Percentiles rank a stretch among this genome's conserved stretches.
phyloP scores from a whole-genome alignment of 2,888 invertebrate genomes.

The Temnothorax unifasciatus region DNA sequence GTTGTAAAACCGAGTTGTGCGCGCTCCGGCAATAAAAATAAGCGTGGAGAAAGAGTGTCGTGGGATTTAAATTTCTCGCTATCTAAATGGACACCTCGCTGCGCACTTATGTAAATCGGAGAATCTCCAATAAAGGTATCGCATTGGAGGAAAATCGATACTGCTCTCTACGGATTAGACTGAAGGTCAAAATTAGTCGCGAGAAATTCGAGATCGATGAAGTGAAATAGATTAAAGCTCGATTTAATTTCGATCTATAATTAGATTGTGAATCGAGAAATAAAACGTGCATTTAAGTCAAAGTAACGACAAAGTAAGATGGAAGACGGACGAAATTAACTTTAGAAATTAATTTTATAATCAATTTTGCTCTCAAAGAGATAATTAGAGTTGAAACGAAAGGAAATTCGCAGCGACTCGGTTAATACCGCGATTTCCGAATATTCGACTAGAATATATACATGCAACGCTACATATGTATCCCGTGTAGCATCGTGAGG shows the following conservation, averaged over 20 bases:
- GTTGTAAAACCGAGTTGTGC: conserved; percentile 40
- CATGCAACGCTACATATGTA: neutral
- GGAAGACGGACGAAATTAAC: conserved; percentile 8
- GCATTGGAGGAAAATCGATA: neutral
- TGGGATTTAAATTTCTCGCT: conserved; percentile 41
- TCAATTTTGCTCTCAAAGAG: neutral
- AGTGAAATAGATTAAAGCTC: neutral
- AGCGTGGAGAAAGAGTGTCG: conserved; percentile 25
- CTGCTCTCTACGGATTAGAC: neutral
- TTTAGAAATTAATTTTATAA: conserved; percentile 17
- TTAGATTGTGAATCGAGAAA: conserved; percentile 3
- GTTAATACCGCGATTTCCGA: neutral
- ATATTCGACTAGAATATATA: neutral
- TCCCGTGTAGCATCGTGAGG: neutral
- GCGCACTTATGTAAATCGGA: neutral
- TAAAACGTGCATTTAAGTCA: conserved; percentile 6
- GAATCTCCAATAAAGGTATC: conserved; percentile 3
- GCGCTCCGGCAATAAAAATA: conserved; percentile 37
- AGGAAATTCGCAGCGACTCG: neutral
- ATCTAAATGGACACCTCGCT: conserved; percentile 41
- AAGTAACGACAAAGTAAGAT: neutral
- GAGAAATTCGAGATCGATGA: neutral
- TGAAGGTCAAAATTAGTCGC: neutral
- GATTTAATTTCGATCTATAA: neutral
- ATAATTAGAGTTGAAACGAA: neutral